Percentiles rank a stretch among this genome's conserved stretches.
phyloP scores from a whole-genome alignment of 2,797 vertebrate species.

The Hephaestus fuliginosus region DNA sequence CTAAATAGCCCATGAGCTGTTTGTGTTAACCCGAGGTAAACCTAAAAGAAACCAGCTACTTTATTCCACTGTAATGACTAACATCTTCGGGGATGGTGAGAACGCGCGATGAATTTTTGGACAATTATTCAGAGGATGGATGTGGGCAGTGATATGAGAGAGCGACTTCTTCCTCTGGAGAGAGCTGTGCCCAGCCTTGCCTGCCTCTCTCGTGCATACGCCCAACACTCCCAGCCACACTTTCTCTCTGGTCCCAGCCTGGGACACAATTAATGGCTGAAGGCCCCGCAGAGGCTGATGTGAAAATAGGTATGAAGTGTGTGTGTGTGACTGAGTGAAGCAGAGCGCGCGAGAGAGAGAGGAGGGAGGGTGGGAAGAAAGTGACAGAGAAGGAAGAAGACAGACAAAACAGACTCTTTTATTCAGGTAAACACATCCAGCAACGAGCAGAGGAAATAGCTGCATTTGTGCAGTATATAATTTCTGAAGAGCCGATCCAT shows the following conservation, averaged over 20 bases:
- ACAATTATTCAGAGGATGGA: constrained; percentile 68
- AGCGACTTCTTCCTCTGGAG: constrained; percentile 71
- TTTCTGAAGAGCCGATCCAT: constrained; percentile 12
- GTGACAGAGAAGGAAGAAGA: constrained; percentile 21
- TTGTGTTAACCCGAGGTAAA: constrained; percentile 52
- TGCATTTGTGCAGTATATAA: constrained; percentile 22
- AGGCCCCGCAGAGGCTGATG: constrained; percentile 64
- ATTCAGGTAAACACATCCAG: constrained; percentile 32
- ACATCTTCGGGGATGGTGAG: constrained; percentile 66
- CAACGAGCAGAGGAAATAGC: constrained; percentile 15
- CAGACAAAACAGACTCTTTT: constrained; percentile 33
- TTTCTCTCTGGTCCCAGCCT: constrained; percentile 66
- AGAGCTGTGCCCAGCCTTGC: constrained; percentile 78
- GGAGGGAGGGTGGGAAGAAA: background rate
- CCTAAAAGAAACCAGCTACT: constrained; percentile 58
- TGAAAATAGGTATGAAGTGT: constrained; percentile 72
- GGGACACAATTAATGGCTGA: constrained; percentile 79
- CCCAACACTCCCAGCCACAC: constrained; percentile 53
- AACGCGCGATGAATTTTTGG: constrained; percentile 54
- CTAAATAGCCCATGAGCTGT: constrained; percentile 22
- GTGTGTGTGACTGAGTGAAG: constrained; percentile 53
- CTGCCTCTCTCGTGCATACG: constrained; percentile 61
- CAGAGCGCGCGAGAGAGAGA: constrained; percentile 33
- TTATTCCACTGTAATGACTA: constrained; percentile 64
- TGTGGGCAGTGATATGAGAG: constrained; percentile 77